A percentile compares a stretch with the other conserved stretches of the same genome.
These are phyloP conservation scores for Bubo scandiacus DNA, from an alignment of 2,113 vertebrate genomes.

Conservation along the genomic window DNA sequence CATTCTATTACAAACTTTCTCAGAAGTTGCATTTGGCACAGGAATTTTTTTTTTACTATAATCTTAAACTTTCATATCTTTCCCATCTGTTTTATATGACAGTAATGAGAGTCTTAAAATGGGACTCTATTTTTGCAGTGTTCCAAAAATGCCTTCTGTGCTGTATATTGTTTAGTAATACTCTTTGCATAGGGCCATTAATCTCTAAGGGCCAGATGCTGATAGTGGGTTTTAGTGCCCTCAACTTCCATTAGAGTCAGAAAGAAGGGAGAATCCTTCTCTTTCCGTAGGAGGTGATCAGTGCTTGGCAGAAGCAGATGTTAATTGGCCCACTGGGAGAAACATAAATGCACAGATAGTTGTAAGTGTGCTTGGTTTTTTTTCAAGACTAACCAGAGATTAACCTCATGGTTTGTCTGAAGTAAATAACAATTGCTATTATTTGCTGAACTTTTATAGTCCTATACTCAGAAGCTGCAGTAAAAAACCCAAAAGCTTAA, in stretches of 20 bases:
- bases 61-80: constrained; percentile 24
- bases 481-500: not conserved
- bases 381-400: not conserved
- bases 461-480: not conserved
- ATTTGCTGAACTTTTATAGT: not conserved
- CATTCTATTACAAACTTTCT: constrained; percentile 54
- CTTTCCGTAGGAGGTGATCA: not conserved
- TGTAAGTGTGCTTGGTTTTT: not conserved
- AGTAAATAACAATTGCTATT: not conserved
- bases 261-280: not conserved
- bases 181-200: not conserved
- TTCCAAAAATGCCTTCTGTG: constrained; percentile 55
- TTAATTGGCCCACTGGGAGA: not conserved
- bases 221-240: not conserved
- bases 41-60: constrained; percentile 2
- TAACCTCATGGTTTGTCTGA: not conserved
- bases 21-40: constrained; percentile 43
- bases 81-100: constrained; percentile 63
- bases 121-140: constrained; percentile 38
- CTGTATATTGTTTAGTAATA: constrained; percentile 45
- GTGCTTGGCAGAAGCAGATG: not conserved
- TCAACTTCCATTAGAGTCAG: not conserved
- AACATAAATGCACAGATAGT: not conserved
- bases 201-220: constrained; percentile 11
- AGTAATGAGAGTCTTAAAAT: constrained; percentile 64